Conservation (phyloP, 1,140 invertebrate species). For the Cotesia chilonis region DNA sequence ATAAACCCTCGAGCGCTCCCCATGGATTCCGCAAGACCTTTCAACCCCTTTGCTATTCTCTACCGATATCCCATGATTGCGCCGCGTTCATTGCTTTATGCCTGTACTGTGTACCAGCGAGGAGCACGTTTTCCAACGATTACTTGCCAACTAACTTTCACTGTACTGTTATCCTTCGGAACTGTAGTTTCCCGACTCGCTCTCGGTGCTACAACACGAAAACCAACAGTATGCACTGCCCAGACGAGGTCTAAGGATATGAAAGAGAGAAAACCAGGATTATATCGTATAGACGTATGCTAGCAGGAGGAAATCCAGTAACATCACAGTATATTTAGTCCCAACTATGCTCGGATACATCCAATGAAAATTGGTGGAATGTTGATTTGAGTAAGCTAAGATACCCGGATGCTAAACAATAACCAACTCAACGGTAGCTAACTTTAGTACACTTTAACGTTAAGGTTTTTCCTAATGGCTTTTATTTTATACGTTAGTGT, state of each 20-base stretch:
- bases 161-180: constrained; percentile 47
- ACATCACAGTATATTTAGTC: not conserved
- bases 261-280: not conserved
- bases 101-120: too few relatives aligned
- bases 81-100: constrained; percentile 5
- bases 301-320: not conserved
- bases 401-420: not conserved
- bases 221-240: not conserved
- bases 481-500: too few relatives aligned
- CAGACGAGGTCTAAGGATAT: not conserved
- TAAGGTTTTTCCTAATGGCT: too few relatives aligned
- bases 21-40: constrained; percentile 8
- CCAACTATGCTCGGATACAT: not conserved
- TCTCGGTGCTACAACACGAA: not conserved
- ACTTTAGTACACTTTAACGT: too few relatives aligned
- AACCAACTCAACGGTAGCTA: not conserved
- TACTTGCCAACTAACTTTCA: constrained; percentile 47
- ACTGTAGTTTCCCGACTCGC: not conserved
- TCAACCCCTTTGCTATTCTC: constrained; percentile 9
- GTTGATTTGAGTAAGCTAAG: constrained; percentile 29
- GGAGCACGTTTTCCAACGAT: constrained; percentile 17
- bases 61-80: constrained; percentile 14
- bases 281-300: not conserved
- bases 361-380: constrained; percentile 35
- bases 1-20: constrained; percentile 11